These are phyloP conservation scores for Lissonota sp. DNA, from an alignment of 2,888 invertebrate genomes.

Conservation along the genomic window DNA sequence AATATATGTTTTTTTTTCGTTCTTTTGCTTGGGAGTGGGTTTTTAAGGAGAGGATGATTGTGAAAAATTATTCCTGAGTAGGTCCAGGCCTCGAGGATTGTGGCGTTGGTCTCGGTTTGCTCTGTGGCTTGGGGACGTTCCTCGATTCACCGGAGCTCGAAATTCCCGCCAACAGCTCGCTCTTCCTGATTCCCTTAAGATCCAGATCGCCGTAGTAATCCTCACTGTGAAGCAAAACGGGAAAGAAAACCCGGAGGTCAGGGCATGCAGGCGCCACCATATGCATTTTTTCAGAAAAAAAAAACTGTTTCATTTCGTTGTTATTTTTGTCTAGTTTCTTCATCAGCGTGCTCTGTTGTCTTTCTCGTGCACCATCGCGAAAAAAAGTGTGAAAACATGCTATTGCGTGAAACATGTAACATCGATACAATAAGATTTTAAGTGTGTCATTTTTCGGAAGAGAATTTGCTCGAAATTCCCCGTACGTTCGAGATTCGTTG, in stretches of 20 bases:
- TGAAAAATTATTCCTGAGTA: constrained; percentile 81
- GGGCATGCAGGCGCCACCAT: constrained; percentile 68
- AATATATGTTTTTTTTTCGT: constrained; percentile 33
- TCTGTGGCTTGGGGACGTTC: constrained; percentile 86
- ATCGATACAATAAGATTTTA: too few species aligned
- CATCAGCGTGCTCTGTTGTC: constrained; percentile 12
- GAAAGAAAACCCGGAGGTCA: constrained; percentile 75
- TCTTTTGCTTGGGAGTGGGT: constrained; percentile 22
- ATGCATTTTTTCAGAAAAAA: constrained; percentile 29
- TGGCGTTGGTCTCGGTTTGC: constrained; percentile 83
- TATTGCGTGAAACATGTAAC: neutral
- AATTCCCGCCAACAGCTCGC: constrained; percentile 94
- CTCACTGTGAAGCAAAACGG: constrained; percentile 90
- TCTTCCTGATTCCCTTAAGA: constrained; percentile 97
- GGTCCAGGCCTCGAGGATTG: constrained; percentile 81
- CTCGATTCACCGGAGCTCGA: constrained; percentile 86
- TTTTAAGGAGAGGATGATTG: constrained; percentile 73
- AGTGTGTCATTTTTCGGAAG: too few species aligned
- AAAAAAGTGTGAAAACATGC: neutral
- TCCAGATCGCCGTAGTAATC: constrained; percentile 98
- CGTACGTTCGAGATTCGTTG: too few species aligned
- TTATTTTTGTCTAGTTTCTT: constrained; percentile 33
- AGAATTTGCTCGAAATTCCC: too few species aligned
- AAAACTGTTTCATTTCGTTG: neutral
- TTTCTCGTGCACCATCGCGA: neutral